Base-by-base conservation (phyloP, 30 jellyfish, hydroid and myxozoan species). In the Aurelia aurita complex sp. Pacific region DNA sequence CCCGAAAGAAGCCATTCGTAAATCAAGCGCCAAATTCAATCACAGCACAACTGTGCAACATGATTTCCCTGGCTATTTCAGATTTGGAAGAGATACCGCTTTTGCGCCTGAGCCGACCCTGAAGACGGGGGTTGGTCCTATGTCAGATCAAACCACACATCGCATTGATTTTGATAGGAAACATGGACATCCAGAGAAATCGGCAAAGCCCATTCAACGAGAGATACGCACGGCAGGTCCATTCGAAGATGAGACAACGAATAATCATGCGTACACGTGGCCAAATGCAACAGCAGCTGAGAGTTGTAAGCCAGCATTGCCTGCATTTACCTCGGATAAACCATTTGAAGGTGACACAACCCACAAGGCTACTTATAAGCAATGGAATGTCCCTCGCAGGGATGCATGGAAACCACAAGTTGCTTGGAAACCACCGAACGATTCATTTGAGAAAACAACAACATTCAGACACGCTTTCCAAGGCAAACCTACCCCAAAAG, bases 261-360 rank as follows among this genome's bases (percentile, higher is more conserved):
- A 75, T 51, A 97, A 89, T 63, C 92, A 85, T 80, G 90, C 95
- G 13, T 94, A 54, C 70, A 71, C 92, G 29, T 94, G 99, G 99
- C 97, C 97, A 2, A 79, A 81, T 40, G 94, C 94, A 29, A 19
- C 60, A 19, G 97, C 97, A 16, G 90, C 99, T 5, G 97, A 77
- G 36, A 94, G 96, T 81, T 94, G 99, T 76, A 94, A 89, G 73
- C 99, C 99, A 13, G 79, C 57, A 16, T 72, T 51, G 54, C 65
- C 86, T 71, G 86, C 96, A 6, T 57, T 80, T 13, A 33, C 82
- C 16, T 88, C 99, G 18, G 79, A 76, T 29, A 63, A 81, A 55
- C 97, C 99, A 53, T 89, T 94, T 54, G 97, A 94, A 17, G 87
- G 92, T 5, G 90, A 85, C 62, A 94, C 99, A 63, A 94, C 99